Conservation (phyloP, 1,140 invertebrate species). For the Sesamia nonagrioides region DNA sequence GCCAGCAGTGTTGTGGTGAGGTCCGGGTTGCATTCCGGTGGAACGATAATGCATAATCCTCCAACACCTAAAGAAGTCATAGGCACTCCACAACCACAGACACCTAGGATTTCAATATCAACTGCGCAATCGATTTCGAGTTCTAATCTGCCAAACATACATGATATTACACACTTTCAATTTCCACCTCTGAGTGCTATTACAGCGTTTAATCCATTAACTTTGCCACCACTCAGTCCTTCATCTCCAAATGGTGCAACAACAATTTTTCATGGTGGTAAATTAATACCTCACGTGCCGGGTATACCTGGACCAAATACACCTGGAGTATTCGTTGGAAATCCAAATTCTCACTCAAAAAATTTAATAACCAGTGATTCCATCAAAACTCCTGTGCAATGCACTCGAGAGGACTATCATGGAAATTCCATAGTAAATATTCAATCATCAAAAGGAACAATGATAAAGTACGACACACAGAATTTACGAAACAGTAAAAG, state of each 20-base stretch:
- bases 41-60: constrained; percentile 91
- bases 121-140: constrained; percentile 89
- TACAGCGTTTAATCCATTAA: constrained; percentile 92
- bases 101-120: constrained; percentile 88
- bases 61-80: constrained; percentile 85
- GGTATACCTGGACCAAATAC: constrained; percentile 95
- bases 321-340: constrained; percentile 80
- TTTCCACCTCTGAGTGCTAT: constrained; percentile 89
- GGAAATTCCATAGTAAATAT: constrained; percentile 55
- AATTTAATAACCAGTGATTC: constrained; percentile 57
- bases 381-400: constrained; percentile 62
- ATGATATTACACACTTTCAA: constrained; percentile 88
- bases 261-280: constrained; percentile 91
- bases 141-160: constrained; percentile 87
- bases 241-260: constrained; percentile 83
- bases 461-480: constrained; percentile 67
- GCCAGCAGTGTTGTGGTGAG: constrained; percentile 90
- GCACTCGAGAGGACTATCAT: constrained; percentile 61
- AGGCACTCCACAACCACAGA: constrained; percentile 85
- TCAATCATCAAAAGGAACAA: constrained; percentile 57
- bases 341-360: constrained; percentile 62
- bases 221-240: constrained; percentile 86
- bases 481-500: constrained; percentile 62
- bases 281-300: constrained; percentile 93
- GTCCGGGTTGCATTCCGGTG: constrained; percentile 92